These are phyloP conservation scores for Imbricaverruca yamaguchii DNA, from an alignment of 2,888 invertebrate species.

Conservation along the genomic window DNA sequence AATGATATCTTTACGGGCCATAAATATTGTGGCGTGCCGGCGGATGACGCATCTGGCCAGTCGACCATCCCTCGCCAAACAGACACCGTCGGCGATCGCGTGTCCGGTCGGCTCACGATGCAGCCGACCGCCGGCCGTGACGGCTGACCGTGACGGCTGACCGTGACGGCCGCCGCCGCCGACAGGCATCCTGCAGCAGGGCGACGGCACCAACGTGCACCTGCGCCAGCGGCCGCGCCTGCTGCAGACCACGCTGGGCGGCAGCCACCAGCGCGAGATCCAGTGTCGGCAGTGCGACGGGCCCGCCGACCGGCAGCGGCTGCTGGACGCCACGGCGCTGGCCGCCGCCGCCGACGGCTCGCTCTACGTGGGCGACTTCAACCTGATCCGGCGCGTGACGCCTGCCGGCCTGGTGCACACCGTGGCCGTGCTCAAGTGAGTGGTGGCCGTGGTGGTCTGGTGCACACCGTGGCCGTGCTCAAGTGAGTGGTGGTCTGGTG, in stretches of 20 bases:
- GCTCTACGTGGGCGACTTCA: constrained; percentile 93
- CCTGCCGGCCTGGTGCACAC: constrained; percentile 85
- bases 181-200: constrained; percentile 84
- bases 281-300: constrained; percentile 56
- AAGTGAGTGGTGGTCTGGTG: constrained; percentile 68
- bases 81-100: no score
- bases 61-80: no score
- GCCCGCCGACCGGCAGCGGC: constrained; percentile 60
- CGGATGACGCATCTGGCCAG: no score
- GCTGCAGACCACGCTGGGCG: constrained; percentile 63
- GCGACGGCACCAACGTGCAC: constrained; percentile 90
- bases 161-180: neutral
- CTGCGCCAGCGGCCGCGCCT: constrained; percentile 87
- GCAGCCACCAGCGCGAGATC: constrained; percentile 74
- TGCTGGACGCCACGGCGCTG: constrained; percentile 77
- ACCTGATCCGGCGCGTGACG: constrained; percentile 80
- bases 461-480: constrained; percentile 78
- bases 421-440: constrained; percentile 73
- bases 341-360: constrained; percentile 95
- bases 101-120: no score
- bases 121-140: no score
- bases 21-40: no score
- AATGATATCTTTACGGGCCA: no score
- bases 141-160: no score
- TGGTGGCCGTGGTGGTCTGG: constrained; percentile 46